phyloP scores from a whole-genome alignment of 2,113 vertebrate genomes.

The Lasiurus borealis region DNA sequence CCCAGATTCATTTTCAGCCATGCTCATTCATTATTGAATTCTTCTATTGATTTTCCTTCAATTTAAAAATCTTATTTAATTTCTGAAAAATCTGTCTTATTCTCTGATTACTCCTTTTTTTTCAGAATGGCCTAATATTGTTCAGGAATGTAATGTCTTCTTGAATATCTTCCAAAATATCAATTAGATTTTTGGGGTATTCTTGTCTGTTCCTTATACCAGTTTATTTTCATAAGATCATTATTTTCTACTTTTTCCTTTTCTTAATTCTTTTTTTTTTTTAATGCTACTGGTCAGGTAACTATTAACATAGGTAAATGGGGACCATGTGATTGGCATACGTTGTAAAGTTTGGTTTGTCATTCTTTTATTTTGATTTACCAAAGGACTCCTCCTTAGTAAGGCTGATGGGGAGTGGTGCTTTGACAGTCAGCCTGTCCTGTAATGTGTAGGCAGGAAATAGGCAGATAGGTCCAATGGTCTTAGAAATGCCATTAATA shows the following conservation, averaged over 20 bases:
- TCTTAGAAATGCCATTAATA: background rate
- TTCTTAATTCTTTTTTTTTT: background rate
- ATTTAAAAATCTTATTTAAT: conserved; percentile 39
- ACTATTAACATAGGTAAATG: background rate
- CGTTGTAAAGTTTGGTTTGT: background rate
- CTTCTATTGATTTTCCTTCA: background rate
- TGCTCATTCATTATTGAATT: conserved; percentile 34
- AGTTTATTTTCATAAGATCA: background rate
- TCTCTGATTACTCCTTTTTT: conserved; percentile 37
- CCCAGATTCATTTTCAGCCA: conserved; percentile 12
- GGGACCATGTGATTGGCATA: background rate
- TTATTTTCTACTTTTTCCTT: background rate
- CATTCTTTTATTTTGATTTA: background rate
- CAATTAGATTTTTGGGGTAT: background rate
- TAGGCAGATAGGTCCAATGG: background rate
- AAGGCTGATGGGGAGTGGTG: background rate
- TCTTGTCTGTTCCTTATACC: background rate
- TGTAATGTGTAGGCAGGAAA: background rate
- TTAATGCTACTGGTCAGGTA: background rate
- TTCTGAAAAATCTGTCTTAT: background rate
- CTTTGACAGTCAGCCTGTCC: background rate
- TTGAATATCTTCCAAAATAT: background rate
- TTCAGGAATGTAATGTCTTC: conserved; percentile 7
- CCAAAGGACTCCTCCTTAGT: background rate
- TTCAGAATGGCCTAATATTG: background rate